phyloP scores from a whole-genome alignment of 2,888 invertebrate species.

The Apocheima hispidaria region DNA sequence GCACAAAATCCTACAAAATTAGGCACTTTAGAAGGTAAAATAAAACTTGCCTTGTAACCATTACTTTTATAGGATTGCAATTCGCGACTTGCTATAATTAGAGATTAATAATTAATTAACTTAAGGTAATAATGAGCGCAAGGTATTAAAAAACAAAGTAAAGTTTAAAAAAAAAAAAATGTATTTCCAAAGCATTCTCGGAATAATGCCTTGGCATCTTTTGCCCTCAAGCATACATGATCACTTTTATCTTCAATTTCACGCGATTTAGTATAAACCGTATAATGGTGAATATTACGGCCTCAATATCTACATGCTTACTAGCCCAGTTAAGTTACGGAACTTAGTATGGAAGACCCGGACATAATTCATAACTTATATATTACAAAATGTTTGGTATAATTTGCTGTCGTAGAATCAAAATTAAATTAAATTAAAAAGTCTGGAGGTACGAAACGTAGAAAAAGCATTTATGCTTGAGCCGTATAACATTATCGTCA shows the following conservation, averaged over 20 bases:
- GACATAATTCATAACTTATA: too few species aligned
- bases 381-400: too few species aligned
- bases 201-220: neutral
- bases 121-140: neutral
- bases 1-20: slow-evolving; percentile 55
- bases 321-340: too few species aligned
- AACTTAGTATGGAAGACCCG: too few species aligned
- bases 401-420: too few species aligned
- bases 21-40: slow-evolving; percentile 50
- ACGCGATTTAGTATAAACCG: too few species aligned
- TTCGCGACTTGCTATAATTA: slow-evolving; percentile 52
- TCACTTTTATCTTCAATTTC: neutral
- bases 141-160: neutral
- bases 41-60: slow-evolving; percentile 56
- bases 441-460: too few species aligned
- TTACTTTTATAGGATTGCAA: slow-evolving; percentile 25
- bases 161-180: neutral
- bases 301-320: too few species aligned
- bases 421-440: too few species aligned
- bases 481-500: too few species aligned
- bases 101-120: slow-evolving; percentile 49
- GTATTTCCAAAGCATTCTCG: neutral
- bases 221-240: neutral
- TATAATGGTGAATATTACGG: too few species aligned
- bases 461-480: too few species aligned